phyloP scores from a whole-genome alignment of 2,113 vertebrate genomes.

The Ariopsis seemanni region DNA sequence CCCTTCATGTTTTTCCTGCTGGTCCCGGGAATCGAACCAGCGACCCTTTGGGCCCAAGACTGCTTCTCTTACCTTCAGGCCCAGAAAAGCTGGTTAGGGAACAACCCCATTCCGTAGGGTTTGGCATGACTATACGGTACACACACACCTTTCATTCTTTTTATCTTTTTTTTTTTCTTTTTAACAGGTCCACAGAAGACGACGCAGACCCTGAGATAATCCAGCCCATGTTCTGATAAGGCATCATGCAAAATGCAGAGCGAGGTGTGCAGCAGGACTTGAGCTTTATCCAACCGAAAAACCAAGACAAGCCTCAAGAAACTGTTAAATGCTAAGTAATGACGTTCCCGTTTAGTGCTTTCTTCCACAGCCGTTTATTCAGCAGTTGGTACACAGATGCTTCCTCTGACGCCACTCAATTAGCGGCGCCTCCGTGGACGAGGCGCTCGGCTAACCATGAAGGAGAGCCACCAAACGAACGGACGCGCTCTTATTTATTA shows the following conservation, averaged over 20 bases:
- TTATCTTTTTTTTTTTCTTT: conserved; percentile 44
- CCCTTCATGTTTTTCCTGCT: too few relatives aligned
- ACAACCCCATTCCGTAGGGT: background rate
- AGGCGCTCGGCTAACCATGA: conserved; percentile 65
- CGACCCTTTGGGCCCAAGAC: too few relatives aligned
- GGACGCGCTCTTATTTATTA: conserved; percentile 68
- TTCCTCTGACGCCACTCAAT: conserved; percentile 66
- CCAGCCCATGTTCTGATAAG: background rate
- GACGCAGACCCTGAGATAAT: conserved; percentile 61
- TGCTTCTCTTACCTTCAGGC: too few relatives aligned
- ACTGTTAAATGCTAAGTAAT: conserved; percentile 51
- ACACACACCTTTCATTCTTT: conserved; percentile 14
- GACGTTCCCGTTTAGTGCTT: conserved; percentile 46
- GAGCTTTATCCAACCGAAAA: conserved; percentile 25
- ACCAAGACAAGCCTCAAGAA: conserved; percentile 30
- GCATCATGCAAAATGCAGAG: conserved; percentile 5
- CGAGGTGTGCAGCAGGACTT: conserved; percentile 18
- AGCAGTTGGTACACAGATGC: conserved; percentile 62
- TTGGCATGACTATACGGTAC: background rate
- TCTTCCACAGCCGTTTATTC: conserved; percentile 59
- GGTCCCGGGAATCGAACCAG: too few relatives aligned
- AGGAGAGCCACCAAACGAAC: conserved; percentile 61
- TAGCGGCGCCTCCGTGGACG: conserved; percentile 58
- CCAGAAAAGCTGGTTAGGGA: too few relatives aligned
- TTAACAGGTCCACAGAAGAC: conserved; percentile 65